Base-by-base conservation (phyloP, 2,888 invertebrate species). In the Meteorus cinctellus region DNA sequence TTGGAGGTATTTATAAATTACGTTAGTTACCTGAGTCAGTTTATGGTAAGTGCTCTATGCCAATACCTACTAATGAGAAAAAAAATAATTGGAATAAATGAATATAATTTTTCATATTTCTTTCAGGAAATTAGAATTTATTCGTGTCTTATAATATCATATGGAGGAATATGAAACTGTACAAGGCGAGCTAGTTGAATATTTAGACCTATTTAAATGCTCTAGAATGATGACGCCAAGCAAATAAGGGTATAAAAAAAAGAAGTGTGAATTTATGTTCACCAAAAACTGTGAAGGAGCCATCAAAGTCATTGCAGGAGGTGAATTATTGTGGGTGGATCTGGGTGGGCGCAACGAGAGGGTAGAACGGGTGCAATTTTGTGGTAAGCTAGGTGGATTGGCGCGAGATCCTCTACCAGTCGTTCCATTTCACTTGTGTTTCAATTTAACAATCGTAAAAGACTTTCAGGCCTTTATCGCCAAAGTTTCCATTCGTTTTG, bases 381-480 rank as follows among this genome's bases (percentile, higher is more conserved):
- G 68, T 68, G 74, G 67, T 74, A 71, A 77, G 72, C 71, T 48
- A 31, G 24, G 55, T 19, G 19, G 19, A 51, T 34, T 51, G 29
- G 63, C 8, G 48, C 24, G 55, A 19, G 71, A 67, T 74, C 74
- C 71, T 62, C 68, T 51, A 70, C 71, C 72, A 51, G 71, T 72
- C 76, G 79, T 76, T 85, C 81, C 80, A 82, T 83, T 83, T 81
- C 82, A 79, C 77, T 75, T 75, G 74, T 79, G 81, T 84, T 85
- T 85, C 83, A 84, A 83, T 84, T 83, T 82, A 82, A 79, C 81
- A 74, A 76, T 74, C 75, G 80, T 79, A 78, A 82, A 83, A 82
- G 82, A 82, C 82, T 84, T 84, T 82, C 77, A 77, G 77, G 75
- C 74, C 80, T 82, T 84, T 82, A 84, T 85, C 84, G 81, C 77